Conservation (phyloP, 2,797 vertebrate genomes). For the Danio kyathit region DNA sequence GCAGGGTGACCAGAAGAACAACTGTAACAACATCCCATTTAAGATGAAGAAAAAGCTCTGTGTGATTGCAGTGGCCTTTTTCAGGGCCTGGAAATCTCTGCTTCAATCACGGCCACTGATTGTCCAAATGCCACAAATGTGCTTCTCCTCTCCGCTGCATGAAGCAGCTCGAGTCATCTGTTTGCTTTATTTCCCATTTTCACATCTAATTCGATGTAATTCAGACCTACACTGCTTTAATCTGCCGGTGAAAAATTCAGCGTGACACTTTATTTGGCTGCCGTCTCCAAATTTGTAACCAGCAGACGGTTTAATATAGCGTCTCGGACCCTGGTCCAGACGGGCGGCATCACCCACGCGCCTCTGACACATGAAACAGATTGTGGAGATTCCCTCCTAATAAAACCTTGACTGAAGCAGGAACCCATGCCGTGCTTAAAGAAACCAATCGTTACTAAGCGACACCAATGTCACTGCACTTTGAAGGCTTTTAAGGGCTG, state of each 20-base stretch:
- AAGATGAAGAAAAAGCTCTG: not conserved
- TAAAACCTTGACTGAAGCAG: conserved; percentile 58
- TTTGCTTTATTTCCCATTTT: conserved; percentile 78
- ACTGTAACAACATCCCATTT: not conserved
- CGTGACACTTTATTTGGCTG: conserved; percentile 83
- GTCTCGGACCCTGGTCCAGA: conserved; percentile 68
- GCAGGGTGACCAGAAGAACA: not conserved
- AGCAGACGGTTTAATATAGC: conserved; percentile 79
- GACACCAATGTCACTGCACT: not conserved
- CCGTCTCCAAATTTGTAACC: conserved; percentile 69
- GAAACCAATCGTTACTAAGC: conserved; percentile 68
- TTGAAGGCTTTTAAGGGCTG: conserved; percentile 19
- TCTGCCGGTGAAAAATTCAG: conserved; percentile 79
- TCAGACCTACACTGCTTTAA: conserved; percentile 75
- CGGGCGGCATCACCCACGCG: conserved; percentile 63
- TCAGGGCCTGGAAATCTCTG: not conserved
- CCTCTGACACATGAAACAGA: conserved; percentile 77
- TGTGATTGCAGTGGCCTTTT: not conserved
- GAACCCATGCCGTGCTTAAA: conserved; percentile 62
- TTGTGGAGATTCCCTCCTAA: conserved; percentile 72
- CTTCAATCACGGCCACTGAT: conserved; percentile 11
- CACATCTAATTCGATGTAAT: conserved; percentile 80
- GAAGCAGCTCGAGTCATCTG: conserved; percentile 63
- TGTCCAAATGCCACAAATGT: conserved; percentile 60
- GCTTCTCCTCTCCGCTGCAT: conserved; percentile 43